phyloP scores from a whole-genome alignment of 2,113 vertebrate genomes.

The Syngnathus typhle region DNA sequence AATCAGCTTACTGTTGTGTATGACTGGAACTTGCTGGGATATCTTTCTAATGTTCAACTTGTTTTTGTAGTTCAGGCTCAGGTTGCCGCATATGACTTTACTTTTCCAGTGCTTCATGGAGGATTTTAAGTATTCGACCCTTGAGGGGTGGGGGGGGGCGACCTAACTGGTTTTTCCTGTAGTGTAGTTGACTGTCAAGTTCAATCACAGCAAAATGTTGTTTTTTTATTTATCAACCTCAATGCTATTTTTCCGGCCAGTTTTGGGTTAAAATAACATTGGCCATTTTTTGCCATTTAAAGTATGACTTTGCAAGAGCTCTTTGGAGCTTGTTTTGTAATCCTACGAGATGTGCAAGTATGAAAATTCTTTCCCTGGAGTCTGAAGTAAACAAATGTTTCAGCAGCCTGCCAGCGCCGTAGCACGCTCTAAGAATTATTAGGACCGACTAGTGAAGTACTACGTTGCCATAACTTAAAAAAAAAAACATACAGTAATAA shows the following conservation, averaged over 20 bases:
- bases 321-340: not conserved
- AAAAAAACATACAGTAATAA: not conserved
- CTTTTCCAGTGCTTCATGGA: not conserved
- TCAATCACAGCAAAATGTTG: not conserved
- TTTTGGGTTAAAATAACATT: not conserved
- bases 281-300: not conserved
- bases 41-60: not conserved
- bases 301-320: not conserved
- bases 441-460: not conserved
- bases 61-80: not conserved
- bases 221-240: not conserved
- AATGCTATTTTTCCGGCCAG: no score
- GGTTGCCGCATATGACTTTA: not conserved
- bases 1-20: not conserved
- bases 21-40: not conserved
- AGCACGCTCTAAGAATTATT: conserved; percentile 6
- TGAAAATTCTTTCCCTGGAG: conserved; percentile 18
- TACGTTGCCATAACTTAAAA: conserved; percentile 12
- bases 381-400: conserved; percentile 40
- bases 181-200: no score
- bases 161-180: not conserved
- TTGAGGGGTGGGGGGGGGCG: not conserved
- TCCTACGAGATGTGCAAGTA: not conserved
- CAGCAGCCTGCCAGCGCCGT: conserved; percentile 10
- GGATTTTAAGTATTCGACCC: not conserved